Conservation (phyloP, 2,113 vertebrate species). For the Sus scrofa region DNA sequence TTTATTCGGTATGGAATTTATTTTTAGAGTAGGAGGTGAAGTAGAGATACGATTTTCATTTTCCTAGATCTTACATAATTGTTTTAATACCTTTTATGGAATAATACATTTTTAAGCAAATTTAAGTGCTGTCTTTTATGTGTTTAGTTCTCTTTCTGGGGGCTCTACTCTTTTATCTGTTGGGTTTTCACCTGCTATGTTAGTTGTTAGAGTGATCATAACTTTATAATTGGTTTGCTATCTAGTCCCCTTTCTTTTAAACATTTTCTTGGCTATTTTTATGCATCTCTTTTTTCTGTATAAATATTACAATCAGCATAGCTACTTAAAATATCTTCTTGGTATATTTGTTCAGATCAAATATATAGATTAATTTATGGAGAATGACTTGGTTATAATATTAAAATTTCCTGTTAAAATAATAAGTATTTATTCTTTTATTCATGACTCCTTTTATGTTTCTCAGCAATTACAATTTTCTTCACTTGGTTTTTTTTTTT, state of each 20-base stretch:
- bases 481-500: background rate
- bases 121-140: background rate
- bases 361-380: background rate
- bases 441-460: background rate
- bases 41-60: background rate
- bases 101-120: background rate
- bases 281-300: background rate
- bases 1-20: background rate
- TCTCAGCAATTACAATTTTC: background rate
- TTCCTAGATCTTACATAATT: background rate
- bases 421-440: background rate
- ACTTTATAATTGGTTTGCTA: background rate
- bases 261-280: background rate
- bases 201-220: background rate
- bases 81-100: background rate
- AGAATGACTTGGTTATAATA: background rate
- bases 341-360: background rate
- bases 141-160: background rate
- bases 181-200: background rate
- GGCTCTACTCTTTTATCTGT: background rate
- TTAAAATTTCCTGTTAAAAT: background rate
- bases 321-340: background rate
- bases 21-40: background rate
- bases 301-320: background rate
- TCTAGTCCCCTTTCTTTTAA: background rate